Evolutionary conservation across 2,888 invertebrate species (phyloP), one percentile per base, ranked within the genome.

Genomic region (Euplexia lucipara): DNA sequence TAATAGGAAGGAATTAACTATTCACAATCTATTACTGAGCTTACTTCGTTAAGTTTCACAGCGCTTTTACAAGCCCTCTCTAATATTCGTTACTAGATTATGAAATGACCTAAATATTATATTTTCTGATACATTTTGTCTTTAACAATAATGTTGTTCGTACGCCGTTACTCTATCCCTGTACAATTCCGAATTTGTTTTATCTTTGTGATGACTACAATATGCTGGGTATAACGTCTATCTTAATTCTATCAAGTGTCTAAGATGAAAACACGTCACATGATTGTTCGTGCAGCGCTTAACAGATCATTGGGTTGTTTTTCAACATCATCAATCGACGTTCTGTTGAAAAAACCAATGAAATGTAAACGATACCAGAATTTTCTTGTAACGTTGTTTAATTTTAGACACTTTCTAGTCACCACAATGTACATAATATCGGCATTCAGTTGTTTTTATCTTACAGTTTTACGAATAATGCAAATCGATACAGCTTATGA

Each of bases 131-230:
- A 84, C 83, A 83, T 82, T 84, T 85, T 85, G 79, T 84, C 80
- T 84, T 84, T 81, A 77, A 78, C 72, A 79, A 70, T 80, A 80
- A 35, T 85, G 82, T 79, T 77, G 70, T 82, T 88, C 83, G 83
- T 88, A 87, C 82, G 82, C 84, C 86, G 83, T 88, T 90, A 90
- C 84, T 84, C 86, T 92, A 92, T 95, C 95, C 95, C 95, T 95
- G 95, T 95, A 95, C 93, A 91, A 88, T 93, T 94, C 95, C 95
- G 95, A 95, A 95, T 95, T 95, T 95, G 95, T 93, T 89, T 77
- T 75, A 65, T 71, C 67, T 59, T 74, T 78, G 81, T 74, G 78
- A 83, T 85, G 83, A 82, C 78, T 83, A 84, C 82, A 79, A 35
- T 83, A 64, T 60, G 70, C 48, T 66, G 76, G 61, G 49, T 69